phyloP scores from a whole-genome alignment of 2,113 vertebrate species.

The Tupaia tana region DNA sequence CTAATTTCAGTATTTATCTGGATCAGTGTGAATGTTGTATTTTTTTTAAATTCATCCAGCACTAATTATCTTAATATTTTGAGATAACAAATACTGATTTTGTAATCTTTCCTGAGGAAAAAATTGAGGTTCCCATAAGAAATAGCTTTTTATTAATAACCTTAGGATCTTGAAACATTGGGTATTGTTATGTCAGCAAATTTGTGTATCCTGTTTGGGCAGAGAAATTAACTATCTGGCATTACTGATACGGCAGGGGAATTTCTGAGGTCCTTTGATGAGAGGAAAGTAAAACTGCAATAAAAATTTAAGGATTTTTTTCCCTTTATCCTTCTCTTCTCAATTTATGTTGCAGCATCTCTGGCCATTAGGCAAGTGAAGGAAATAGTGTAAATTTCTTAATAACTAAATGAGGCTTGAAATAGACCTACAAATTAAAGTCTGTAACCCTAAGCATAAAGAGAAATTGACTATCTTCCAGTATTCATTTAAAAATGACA shows the following conservation, averaged over 20 bases:
- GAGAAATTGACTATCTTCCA: constrained; percentile 64
- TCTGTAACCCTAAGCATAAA: constrained; percentile 50
- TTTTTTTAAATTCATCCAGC: constrained; percentile 47
- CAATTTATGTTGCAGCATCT: constrained; percentile 72
- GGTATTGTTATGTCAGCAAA: constrained; percentile 76
- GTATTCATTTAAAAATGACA: constrained; percentile 68
- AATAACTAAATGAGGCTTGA: constrained; percentile 67
- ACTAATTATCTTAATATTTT: constrained; percentile 74
- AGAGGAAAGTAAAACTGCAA: constrained; percentile 39
- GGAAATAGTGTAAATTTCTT: constrained; percentile 61
- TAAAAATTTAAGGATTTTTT: constrained; percentile 51
- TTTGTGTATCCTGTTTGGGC: constrained; percentile 73
- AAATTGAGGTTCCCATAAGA: constrained; percentile 14
- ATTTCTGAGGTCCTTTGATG: constrained; percentile 71
- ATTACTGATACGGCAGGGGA: constrained; percentile 70
- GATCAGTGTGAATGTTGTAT: neutral
- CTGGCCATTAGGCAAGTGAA: constrained; percentile 59
- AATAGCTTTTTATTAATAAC: constrained; percentile 75
- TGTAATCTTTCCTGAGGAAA: constrained; percentile 55
- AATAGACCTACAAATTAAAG: constrained; percentile 59
- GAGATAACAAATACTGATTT: constrained; percentile 61
- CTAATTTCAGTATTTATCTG: constrained; percentile 39
- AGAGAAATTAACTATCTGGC: constrained; percentile 81
- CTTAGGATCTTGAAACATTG: constrained; percentile 73
- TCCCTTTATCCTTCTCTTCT: neutral